phyloP scores from a whole-genome alignment of 1,140 invertebrate species.

The Drosophila paulistorum region DNA sequence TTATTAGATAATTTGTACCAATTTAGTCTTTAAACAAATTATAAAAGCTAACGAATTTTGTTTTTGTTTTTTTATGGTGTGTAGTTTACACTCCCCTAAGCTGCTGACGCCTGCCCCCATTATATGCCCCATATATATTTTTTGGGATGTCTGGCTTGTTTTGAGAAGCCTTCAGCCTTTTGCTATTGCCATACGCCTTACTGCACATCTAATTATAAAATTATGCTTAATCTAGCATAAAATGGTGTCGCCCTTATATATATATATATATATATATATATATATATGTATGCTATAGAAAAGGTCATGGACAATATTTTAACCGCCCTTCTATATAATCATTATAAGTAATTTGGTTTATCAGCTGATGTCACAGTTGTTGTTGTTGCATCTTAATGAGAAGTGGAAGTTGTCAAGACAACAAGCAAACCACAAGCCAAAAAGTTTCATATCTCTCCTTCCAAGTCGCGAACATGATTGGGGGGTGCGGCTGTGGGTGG shows the following conservation, averaged over 20 bases:
- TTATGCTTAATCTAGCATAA: conserved; percentile 63
- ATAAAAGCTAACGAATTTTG: neutral
- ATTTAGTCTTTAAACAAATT: conserved; percentile 1
- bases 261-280: neutral
- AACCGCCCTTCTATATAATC: conserved; percentile 52
- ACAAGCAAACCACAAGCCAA: conserved; percentile 32
- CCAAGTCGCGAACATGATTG: neutral
- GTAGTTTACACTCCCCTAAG: neutral
- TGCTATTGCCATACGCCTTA: conserved; percentile 25
- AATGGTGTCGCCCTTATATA: conserved; percentile 10
- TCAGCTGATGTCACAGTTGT: conserved; percentile 15
- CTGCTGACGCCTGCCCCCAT: neutral
- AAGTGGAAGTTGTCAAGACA: conserved; percentile 17
- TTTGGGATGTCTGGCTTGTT: neutral
- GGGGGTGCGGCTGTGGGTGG: neutral
- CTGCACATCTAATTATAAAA: conserved; percentile 55
- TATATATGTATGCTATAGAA: neutral
- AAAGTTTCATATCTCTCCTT: conserved; percentile 20
- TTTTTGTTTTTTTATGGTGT: neutral
- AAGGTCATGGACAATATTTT: conserved; percentile 50
- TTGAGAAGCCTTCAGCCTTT: conserved; percentile 7
- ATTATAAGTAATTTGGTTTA: conserved; percentile 50
- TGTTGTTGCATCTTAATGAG: conserved; percentile 35
- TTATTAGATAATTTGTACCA: neutral
- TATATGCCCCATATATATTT: neutral